Evolutionary conservation across 2,113 vertebrate species (phyloP).

Genomic region (Gymnogyps californianus): DNA sequence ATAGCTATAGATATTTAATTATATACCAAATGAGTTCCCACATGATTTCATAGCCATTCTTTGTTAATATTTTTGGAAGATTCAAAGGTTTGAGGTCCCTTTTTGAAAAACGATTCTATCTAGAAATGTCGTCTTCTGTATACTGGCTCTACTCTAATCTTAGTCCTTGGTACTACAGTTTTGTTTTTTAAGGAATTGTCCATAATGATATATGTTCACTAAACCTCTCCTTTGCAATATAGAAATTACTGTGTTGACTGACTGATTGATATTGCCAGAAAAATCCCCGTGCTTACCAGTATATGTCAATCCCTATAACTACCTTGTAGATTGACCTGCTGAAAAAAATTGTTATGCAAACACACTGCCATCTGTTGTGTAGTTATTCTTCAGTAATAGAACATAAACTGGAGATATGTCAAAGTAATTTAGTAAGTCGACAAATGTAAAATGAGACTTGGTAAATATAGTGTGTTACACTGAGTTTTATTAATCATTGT

Average conservation of each 20-base stretch:
- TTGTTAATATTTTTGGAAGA: not conserved
- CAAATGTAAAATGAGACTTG: slow-evolving; percentile 50
- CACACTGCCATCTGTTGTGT: slow-evolving; percentile 62
- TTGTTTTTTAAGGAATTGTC: not conserved
- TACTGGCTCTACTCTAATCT: not conserved
- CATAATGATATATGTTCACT: not conserved
- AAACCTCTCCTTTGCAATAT: not conserved
- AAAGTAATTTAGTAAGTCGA: slow-evolving; percentile 61
- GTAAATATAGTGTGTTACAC: slow-evolving; percentile 14
- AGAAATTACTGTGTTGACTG: not conserved
- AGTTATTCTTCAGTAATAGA: slow-evolving; percentile 51
- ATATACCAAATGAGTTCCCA: not conserved
- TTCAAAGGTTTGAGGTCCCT: not conserved
- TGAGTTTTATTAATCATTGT: slow-evolving; percentile 3
- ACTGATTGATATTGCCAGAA: not conserved
- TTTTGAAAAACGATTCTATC: not conserved
- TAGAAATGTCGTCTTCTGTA: not conserved
- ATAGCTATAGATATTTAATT: not conserved
- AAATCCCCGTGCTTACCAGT: not conserved
- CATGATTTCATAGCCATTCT: not conserved
- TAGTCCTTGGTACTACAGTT: not conserved
- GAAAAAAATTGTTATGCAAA: slow-evolving; percentile 65
- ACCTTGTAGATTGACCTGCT: slow-evolving; percentile 34
- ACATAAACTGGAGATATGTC: slow-evolving; percentile 64
- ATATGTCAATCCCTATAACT: not conserved